These are phyloP conservation scores for Abscondita cerata DNA, from an alignment of 2,888 invertebrate genomes.

Conservation along the genomic window DNA sequence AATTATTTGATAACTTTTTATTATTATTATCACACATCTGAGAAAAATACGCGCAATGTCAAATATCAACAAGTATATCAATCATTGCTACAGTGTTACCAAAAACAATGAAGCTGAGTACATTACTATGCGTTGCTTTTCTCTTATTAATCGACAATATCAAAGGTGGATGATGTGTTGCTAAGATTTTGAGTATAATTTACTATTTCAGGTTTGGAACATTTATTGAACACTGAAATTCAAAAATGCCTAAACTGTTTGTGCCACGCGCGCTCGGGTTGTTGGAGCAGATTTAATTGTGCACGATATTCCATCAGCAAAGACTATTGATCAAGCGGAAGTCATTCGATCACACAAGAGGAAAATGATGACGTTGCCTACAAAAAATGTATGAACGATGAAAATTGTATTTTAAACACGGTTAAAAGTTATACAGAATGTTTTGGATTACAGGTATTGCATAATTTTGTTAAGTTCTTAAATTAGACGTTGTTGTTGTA, in stretches of 20 bases:
- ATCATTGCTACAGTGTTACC: too few relatives aligned
- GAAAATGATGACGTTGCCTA: conserved; percentile 32
- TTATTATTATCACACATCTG: too few relatives aligned
- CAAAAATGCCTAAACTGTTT: conserved; percentile 38
- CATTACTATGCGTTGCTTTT: neutral
- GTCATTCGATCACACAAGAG: conserved; percentile 3
- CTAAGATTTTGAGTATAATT: too few relatives aligned
- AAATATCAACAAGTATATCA: too few relatives aligned
- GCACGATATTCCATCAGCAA: conserved; percentile 36
- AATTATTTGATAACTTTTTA: too few relatives aligned
- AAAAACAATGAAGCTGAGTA: neutral
- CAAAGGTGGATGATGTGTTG: neutral
- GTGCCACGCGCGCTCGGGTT: conserved; percentile 38
- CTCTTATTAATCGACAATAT: neutral
- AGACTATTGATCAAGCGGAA: conserved; percentile 37
- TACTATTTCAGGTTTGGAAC: conserved; percentile 25
- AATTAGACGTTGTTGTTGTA: conserved; percentile 28
- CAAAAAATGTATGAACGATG: conserved; percentile 43
- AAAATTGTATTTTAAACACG: conserved; percentile 47
- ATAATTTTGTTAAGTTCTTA: neutral
- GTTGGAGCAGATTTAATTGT: conserved; percentile 37
- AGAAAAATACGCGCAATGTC: too few relatives aligned
- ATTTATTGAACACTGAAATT: conserved; percentile 27
- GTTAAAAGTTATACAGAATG: conserved; percentile 41
- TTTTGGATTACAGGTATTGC: conserved; percentile 30